Percentiles rank a stretch among this genome's conserved stretches.
Evolutionary conservation across 1,140 invertebrate genomes (phyloP).

Genomic region (Dendrolimus kikuchii): DNA sequence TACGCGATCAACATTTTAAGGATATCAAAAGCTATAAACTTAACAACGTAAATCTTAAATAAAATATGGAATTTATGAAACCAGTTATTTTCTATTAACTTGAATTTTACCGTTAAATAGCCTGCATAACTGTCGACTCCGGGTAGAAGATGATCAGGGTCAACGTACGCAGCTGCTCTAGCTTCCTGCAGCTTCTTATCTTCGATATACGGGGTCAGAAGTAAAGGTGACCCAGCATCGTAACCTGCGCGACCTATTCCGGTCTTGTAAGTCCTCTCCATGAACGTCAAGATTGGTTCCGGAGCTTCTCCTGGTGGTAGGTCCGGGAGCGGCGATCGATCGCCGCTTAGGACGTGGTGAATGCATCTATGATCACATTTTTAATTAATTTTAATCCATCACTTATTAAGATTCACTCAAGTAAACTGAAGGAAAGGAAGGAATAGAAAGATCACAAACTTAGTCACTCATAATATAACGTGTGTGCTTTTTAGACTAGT

Average conservation of each 20-base stretch:
- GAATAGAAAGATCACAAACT: too few relatives aligned
- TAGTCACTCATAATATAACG: too few relatives aligned
- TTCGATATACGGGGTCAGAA: constrained; percentile 54
- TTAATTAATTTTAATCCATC: too few relatives aligned
- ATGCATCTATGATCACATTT: constrained; percentile 21
- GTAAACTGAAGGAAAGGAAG: too few relatives aligned
- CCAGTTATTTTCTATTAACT: neutral
- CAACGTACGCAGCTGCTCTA: constrained; percentile 49
- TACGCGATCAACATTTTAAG: too few relatives aligned
- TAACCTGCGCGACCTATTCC: constrained; percentile 22
- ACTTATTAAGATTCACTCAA: too few relatives aligned
- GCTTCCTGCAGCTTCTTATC: constrained; percentile 52
- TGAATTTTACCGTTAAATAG: constrained; percentile 49
- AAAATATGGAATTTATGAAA: neutral
- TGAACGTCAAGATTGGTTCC: constrained; percentile 52
- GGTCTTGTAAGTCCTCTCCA: constrained; percentile 47
- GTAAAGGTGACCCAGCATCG: constrained; percentile 48
- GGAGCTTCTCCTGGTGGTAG: constrained; percentile 54
- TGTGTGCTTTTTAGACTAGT: too few relatives aligned
- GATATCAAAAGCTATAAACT: too few relatives aligned
- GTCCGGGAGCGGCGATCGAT: constrained; percentile 37
- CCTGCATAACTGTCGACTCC: constrained; percentile 62
- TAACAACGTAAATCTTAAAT: neutral
- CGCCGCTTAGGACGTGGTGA: constrained; percentile 19
- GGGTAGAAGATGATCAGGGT: constrained; percentile 46